Conservation (phyloP, 1,140 invertebrate species). For the Drosophila prosaltans region DNA sequence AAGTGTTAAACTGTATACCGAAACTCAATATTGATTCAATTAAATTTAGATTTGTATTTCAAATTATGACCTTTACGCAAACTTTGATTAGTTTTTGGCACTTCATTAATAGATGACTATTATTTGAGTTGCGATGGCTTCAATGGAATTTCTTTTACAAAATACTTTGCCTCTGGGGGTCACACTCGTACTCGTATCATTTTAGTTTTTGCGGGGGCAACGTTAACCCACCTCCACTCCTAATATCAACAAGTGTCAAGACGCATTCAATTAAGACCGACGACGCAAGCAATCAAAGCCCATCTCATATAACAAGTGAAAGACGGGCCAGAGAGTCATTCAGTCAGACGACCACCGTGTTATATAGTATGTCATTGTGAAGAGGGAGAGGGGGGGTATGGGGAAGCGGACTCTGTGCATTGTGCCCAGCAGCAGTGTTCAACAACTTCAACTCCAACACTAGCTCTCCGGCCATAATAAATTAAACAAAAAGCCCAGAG, state of each 20-base stretch:
- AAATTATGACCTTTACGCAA: neutral
- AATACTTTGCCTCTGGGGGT: neutral
- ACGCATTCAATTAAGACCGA: constrained; percentile 58
- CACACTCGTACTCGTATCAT: neutral
- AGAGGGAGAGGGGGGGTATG: too few species aligned
- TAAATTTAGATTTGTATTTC: neutral
- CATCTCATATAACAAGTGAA: constrained; percentile 17
- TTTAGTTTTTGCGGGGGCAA: constrained; percentile 3
- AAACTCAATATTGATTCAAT: too few species aligned
- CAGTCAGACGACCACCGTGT: constrained; percentile 28
- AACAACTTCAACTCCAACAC: neutral
- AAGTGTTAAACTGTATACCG: too few species aligned
- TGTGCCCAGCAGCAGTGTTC: neutral
- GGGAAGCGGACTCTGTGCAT: too few species aligned
- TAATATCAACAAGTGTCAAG: constrained; percentile 59
- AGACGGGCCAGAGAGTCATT: constrained; percentile 17
- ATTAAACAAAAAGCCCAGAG: constrained; percentile 28
- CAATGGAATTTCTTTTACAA: neutral
- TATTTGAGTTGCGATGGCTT: neutral
- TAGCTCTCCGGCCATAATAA: constrained; percentile 23
- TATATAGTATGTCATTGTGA: too few species aligned
- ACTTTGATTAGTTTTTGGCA: neutral
- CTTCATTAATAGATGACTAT: neutral
- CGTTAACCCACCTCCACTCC: constrained; percentile 1
- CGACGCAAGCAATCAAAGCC: constrained; percentile 64